These are phyloP conservation scores for Ditula angustiorana DNA, from an alignment of 2,888 invertebrate genomes.

Conservation along the genomic window DNA sequence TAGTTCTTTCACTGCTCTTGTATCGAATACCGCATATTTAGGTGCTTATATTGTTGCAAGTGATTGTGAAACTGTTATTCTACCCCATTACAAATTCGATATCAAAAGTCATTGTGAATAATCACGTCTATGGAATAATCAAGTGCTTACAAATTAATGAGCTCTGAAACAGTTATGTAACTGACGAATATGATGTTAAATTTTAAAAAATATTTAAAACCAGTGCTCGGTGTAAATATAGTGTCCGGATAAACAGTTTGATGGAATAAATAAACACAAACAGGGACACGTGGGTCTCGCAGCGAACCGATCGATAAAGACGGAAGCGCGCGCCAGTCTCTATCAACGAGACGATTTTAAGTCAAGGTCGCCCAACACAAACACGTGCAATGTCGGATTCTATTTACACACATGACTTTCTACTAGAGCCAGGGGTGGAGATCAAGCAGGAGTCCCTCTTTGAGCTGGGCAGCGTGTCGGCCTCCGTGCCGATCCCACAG, in stretches of 20 bases:
- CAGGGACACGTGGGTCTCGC: slow-evolving; percentile 76
- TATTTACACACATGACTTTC: slow-evolving; percentile 87
- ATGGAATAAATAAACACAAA: slow-evolving; percentile 68
- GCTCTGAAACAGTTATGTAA: slow-evolving; percentile 76
- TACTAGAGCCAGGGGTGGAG: slow-evolving; percentile 86
- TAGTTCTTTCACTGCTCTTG: slow-evolving; percentile 1
- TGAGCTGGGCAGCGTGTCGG: slow-evolving; percentile 79
- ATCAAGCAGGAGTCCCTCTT: slow-evolving; percentile 87
- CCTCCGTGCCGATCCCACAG: slow-evolving; percentile 88
- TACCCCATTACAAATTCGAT: slow-evolving; percentile 56
- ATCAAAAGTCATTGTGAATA: slow-evolving; percentile 81
- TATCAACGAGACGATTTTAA: slow-evolving; percentile 81
- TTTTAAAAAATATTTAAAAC: slow-evolving; percentile 52
- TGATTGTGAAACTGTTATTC: slow-evolving; percentile 49
- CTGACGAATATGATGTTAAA: slow-evolving; percentile 59
- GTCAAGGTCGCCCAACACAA: slow-evolving; percentile 80
- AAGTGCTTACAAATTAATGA: slow-evolving; percentile 66
- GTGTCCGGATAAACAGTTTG: slow-evolving; percentile 43
- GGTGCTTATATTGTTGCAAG: slow-evolving; percentile 14
- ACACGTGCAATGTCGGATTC: slow-evolving; percentile 88
- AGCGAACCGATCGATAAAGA: slow-evolving; percentile 79
- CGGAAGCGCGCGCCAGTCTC: slow-evolving; percentile 81
- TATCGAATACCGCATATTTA: not conserved
- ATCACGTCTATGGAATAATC: slow-evolving; percentile 47
- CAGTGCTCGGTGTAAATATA: slow-evolving; percentile 43